Conservation (phyloP, 2,888 invertebrate genomes). For the Melanostoma scalare region DNA sequence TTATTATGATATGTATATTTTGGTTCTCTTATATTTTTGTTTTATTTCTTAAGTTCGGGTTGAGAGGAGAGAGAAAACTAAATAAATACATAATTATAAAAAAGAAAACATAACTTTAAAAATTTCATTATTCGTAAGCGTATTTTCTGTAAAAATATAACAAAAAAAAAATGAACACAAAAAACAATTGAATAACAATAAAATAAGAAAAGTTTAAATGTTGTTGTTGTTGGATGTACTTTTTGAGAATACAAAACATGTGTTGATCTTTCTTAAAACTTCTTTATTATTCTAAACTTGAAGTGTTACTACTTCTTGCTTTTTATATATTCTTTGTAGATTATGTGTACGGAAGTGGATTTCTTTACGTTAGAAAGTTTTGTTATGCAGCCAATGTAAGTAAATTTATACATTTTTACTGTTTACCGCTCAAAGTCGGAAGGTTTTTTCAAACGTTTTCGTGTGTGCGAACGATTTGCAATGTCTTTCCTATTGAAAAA, state of each 20-base stretch:
- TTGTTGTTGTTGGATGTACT: slow-evolving; percentile 4
- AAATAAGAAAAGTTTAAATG: slow-evolving; percentile 23
- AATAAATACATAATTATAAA: slow-evolving; percentile 34
- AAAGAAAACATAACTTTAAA: slow-evolving; percentile 41
- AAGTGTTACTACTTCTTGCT: too few relatives aligned
- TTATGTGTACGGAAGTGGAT: too few relatives aligned
- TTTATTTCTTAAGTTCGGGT: slow-evolving; percentile 53
- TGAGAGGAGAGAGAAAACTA: slow-evolving; percentile 40
- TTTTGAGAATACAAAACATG: background rate
- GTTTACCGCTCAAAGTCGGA: too few relatives aligned
- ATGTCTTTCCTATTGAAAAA: too few relatives aligned
- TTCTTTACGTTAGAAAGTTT: too few relatives aligned
- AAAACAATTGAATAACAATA: slow-evolving; percentile 52
- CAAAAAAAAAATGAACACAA: slow-evolving; percentile 39
- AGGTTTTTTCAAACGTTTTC: too few relatives aligned
- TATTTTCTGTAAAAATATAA: slow-evolving; percentile 65
- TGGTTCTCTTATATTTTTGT: slow-evolving; percentile 34
- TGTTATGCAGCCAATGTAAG: too few relatives aligned
- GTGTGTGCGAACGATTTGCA: too few relatives aligned
- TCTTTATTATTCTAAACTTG: too few relatives aligned
- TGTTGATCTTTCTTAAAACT: too few relatives aligned
- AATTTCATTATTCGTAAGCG: slow-evolving; percentile 58
- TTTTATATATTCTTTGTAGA: too few relatives aligned
- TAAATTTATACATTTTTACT: too few relatives aligned
- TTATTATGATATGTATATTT: slow-evolving; percentile 22